phyloP scores from a whole-genome alignment of 2,888 invertebrate species.

The Keiferia lycopersicella region DNA sequence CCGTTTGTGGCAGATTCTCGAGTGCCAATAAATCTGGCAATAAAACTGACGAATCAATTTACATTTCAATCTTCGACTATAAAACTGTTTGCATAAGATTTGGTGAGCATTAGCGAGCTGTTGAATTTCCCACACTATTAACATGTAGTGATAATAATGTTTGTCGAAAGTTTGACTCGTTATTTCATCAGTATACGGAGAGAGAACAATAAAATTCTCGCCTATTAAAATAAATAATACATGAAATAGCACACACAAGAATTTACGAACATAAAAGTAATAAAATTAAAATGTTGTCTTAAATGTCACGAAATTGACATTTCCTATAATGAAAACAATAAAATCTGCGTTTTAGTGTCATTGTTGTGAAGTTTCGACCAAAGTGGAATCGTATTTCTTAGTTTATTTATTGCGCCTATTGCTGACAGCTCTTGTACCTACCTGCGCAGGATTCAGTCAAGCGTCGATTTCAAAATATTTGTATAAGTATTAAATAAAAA shows the following conservation, averaged over 20 bases:
- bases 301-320: constrained; percentile 28
- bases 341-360: constrained; percentile 23
- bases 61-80: constrained; percentile 21
- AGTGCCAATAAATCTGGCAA: constrained; percentile 45
- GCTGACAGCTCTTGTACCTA: background rate
- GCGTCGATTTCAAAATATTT: too few relatives aligned
- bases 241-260: constrained; percentile 9
- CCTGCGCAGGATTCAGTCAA: background rate
- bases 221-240: constrained; percentile 23
- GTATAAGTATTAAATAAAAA: too few relatives aligned
- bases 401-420: background rate
- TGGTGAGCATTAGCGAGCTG: constrained; percentile 12
- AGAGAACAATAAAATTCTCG: background rate
- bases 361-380: constrained; percentile 29
- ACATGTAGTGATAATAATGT: background rate
- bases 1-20: constrained; percentile 45
- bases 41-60: constrained; percentile 40
- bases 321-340: constrained; percentile 28
- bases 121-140: constrained; percentile 22
- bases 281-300: constrained; percentile 7
- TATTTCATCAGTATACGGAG: background rate
- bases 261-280: background rate
- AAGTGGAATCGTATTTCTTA: constrained; percentile 23
- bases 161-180: background rate
- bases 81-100: constrained; percentile 4